Base-by-base conservation (phyloP, 2,113 vertebrate species). In the Osmerus eperlanus region DNA sequence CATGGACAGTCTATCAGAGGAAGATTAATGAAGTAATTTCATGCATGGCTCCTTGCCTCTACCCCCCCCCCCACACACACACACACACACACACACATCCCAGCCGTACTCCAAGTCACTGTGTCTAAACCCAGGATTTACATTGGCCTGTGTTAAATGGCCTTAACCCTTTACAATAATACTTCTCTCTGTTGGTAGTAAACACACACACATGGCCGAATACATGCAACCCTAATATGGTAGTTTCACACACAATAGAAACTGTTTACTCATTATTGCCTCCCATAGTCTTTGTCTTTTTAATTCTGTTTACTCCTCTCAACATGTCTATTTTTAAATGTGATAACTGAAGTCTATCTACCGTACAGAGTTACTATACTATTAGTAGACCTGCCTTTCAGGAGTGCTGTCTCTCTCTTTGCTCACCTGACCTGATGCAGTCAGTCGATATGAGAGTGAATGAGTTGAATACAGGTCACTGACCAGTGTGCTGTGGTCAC, bases 1-100 rank as follows among this genome's bases (percentile, higher is more conserved):
- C 89, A 90, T 90, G 87, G 85, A 83, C 83, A 67, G 84, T 82
- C 87, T 88, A 90, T 89, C 85, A 90, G 89, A 89, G 75, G 87
- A 90, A 92, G 91, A 93, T 92, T 92, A 93, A 93, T 93, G 91
- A 92, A 93, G 89, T 92, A 88, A 93, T 93, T 93, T 93, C 92
- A 93, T 93, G 92, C 92, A 92, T 92, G 91, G 87, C 83, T 91
- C 85, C 86, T 81, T 89, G 88, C 84, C 86, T 89, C 86, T 66
- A 81, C 85, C 85, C 83, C 74, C 65, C 1, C 16, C 1, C 16
- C 1, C 16, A 56, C 41, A 47, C 41, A 36, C 41, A 28, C 25
- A 28, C 25, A 28, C 25, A 28, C 25, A 28, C 25, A 28, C 25
- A 28, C 25, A 28, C 3, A 28, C 41, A 47, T 7, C 4, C 41